phyloP scores from a whole-genome alignment of 2,888 invertebrate species.

The Acleris emargana region DNA sequence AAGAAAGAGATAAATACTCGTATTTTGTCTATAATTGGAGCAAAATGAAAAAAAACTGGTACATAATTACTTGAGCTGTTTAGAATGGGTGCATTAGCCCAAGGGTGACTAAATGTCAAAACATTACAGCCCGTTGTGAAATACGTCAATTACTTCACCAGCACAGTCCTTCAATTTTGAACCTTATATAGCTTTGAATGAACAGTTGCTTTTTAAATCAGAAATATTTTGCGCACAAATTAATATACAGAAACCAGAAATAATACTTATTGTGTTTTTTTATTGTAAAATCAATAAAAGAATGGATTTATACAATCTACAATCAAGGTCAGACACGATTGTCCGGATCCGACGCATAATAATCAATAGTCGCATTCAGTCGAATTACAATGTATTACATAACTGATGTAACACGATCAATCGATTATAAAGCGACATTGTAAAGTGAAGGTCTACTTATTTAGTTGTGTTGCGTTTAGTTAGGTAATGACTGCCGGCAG shows the following conservation, averaged over 20 bases:
- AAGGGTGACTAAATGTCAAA: too few species aligned
- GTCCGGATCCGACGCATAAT: not conserved
- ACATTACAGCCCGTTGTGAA: too few species aligned
- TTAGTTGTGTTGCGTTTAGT: not conserved
- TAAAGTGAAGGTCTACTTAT: slow-evolving; percentile 2
- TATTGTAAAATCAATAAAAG: slow-evolving; percentile 20
- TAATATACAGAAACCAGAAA: not conserved
- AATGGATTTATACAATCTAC: slow-evolving; percentile 3
- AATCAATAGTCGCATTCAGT: slow-evolving; percentile 16
- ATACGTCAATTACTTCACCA: too few species aligned
- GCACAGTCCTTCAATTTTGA: not conserved
- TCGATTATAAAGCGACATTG: slow-evolving; percentile 1
- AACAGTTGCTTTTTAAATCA: not conserved
- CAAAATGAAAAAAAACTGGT: too few species aligned
- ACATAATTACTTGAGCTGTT: too few species aligned
- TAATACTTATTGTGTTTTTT: not conserved
- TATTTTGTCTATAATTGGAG: too few species aligned
- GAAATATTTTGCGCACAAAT: not conserved
- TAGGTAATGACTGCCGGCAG: too few species aligned
- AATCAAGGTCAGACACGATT: slow-evolving; percentile 16
- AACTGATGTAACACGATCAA: slow-evolving; percentile 11
- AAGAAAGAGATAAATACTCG: too few species aligned
- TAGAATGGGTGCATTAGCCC: too few species aligned
- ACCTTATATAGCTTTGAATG: not conserved
- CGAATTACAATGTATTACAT: slow-evolving; percentile 19